phyloP scores from a whole-genome alignment of 92 coral and sea anemone species.

The Isaurus tuberculatus region DNA sequence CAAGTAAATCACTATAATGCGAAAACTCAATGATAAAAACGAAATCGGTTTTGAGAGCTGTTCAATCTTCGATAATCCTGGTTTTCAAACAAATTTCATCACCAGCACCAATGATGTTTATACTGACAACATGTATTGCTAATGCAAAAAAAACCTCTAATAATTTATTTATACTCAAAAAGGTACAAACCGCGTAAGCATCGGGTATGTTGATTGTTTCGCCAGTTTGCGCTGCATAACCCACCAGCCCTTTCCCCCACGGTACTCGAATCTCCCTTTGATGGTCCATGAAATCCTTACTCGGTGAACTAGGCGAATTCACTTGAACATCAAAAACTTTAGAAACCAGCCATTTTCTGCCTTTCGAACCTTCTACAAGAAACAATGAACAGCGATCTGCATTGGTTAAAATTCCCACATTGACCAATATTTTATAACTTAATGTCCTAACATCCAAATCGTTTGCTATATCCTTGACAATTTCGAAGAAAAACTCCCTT shows the following conservation, averaged over 20 bases:
- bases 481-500: slow-evolving; percentile 96
- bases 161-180: slow-evolving; percentile 69
- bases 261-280: slow-evolving; percentile 96
- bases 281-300: slow-evolving; percentile 82
- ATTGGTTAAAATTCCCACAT: slow-evolving; percentile 98
- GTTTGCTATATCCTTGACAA: slow-evolving; percentile 97
- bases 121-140: slow-evolving; percentile 71
- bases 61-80: slow-evolving; percentile 35
- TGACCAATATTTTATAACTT: slow-evolving; percentile 97
- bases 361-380: slow-evolving; percentile 96
- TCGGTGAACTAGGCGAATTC: slow-evolving; percentile 78
- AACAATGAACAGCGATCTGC: slow-evolving; percentile 99
- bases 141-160: slow-evolving; percentile 86
- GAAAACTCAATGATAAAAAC: slow-evolving; percentile 24
- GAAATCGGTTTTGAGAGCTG: slow-evolving; percentile 35
- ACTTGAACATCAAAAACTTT: slow-evolving; percentile 98
- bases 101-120: slow-evolving; percentile 59
- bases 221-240: slow-evolving; percentile 98
- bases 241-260: slow-evolving; percentile 97
- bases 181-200: slow-evolving; percentile 99
- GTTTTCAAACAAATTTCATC: slow-evolving; percentile 57
- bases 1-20: slow-evolving; percentile 43
- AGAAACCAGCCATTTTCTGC: slow-evolving; percentile 94
- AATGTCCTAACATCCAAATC: slow-evolving; percentile 92
- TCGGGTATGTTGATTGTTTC: slow-evolving; percentile 99